These are phyloP conservation scores for Hypothenemus hampei DNA, from an alignment of 1,140 invertebrate genomes.

Conservation along the genomic window DNA sequence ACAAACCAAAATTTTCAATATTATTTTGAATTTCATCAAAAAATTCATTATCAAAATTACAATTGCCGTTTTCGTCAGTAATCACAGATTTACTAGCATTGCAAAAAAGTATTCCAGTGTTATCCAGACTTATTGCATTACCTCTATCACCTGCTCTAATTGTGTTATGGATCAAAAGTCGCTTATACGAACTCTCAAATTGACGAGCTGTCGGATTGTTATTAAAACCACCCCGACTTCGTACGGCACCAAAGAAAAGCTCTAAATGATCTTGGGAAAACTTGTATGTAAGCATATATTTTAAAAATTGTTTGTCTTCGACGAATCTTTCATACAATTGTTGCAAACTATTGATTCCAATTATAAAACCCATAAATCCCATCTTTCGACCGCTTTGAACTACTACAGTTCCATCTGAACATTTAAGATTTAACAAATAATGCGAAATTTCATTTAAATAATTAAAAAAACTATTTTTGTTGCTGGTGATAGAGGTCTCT, in stretches of 20 bases:
- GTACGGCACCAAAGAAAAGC: constrained; percentile 37
- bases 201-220: constrained; percentile 42
- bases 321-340: constrained; percentile 35
- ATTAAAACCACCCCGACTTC: constrained; percentile 38
- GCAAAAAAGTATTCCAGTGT: constrained; percentile 9
- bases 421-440: constrained; percentile 28
- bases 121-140: constrained; percentile 18
- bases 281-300: constrained; percentile 41
- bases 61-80: background rate
- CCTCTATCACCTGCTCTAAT: constrained; percentile 11
- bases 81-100: background rate
- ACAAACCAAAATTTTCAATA: constrained; percentile 11
- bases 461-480: constrained; percentile 23
- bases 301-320: constrained; percentile 18
- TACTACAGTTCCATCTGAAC: constrained; percentile 8
- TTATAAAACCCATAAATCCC: constrained; percentile 39
- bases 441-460: constrained; percentile 15
- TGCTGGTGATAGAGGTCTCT: constrained; percentile 20
- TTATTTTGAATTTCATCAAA: too few species aligned
- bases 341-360: constrained; percentile 30
- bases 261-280: constrained; percentile 45
- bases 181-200: constrained; percentile 35
- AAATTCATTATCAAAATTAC: background rate
- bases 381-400: constrained; percentile 26
- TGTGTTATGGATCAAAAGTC: constrained; percentile 17